Base-by-base conservation (phyloP, 2,888 invertebrate species). In the Apodemia zela region DNA sequence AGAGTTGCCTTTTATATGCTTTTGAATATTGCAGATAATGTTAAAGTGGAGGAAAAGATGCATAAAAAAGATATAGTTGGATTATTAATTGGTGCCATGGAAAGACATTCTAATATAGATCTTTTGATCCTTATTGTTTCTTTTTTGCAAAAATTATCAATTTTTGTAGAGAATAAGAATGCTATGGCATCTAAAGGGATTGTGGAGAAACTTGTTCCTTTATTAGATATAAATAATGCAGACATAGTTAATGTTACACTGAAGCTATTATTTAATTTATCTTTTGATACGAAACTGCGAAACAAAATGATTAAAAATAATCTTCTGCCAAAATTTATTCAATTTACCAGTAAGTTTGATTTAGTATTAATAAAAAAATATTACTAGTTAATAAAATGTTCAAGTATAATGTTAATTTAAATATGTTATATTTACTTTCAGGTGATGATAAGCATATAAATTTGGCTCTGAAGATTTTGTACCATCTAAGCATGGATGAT, bases 21-120 rank as follows among this genome's bases (percentile, higher is more conserved):
- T 63, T 90, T 99, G 61, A 99, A 99, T 83, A 96, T 99, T 84
- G 97, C 99, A 4, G 98, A 98, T 85, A 99, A 98, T 91, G 94
- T 97, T 10, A 96, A 96, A 81, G 96, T 99, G 3, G 99, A 99
- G 86, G 96, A 98, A 85, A 99, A 99, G 92, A 99, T 99, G 97
- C 95, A 97, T 35, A 97, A 97, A 75, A 97, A 98, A 83, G 97
- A 97, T 76, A 95, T 99, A 69, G 96, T 98, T 4, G 95, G 95
- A 49, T 94, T 98, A 87, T 93, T 99, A 49, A 94, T 97, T 59
- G 97, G 96, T 76, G 96, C 97, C 11, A 93, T 99, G 81, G 98
- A 98, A 75, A 93, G 99, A 68, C 96, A 97, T 73, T 87, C 92
- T 17, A 98, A 98, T 82, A 95, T 95, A 68, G 98, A 99, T 84